phyloP scores from a whole-genome alignment of 2,888 invertebrate genomes.

The Zygaena filipendulae region DNA sequence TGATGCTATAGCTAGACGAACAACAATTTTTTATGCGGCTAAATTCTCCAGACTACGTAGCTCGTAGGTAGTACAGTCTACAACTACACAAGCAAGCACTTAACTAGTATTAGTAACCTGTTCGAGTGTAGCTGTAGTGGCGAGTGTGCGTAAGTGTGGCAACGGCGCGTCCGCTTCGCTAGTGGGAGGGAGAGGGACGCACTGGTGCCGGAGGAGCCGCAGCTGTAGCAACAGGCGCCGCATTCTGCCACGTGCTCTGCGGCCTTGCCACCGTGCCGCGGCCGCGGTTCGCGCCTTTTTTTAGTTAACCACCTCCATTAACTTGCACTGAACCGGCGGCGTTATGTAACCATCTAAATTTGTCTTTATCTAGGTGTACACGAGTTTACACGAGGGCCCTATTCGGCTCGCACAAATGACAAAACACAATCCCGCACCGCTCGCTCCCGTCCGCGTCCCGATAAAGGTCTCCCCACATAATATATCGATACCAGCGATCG shows the following conservation, averaged over 20 bases:
- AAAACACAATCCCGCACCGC: too few species aligned
- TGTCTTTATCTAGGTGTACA: slow-evolving; percentile 4
- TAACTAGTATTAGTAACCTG: too few species aligned
- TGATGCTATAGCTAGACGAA: too few species aligned
- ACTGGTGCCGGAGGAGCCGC: slow-evolving; percentile 19
- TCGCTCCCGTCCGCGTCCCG: too few species aligned
- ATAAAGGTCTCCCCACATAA: too few species aligned
- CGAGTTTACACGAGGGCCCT: neutral
- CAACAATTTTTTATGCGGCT: too few species aligned
- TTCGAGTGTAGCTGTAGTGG: too few species aligned
- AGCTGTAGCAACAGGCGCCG: slow-evolving; percentile 57
- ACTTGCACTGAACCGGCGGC: slow-evolving; percentile 26
- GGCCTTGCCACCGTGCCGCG: slow-evolving; percentile 54
- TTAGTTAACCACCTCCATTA: slow-evolving; percentile 44
- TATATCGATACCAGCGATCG: too few species aligned
- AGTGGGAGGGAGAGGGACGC: slow-evolving; percentile 16
- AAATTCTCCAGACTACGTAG: too few species aligned
- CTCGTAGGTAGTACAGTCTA: too few species aligned
- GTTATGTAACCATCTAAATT: slow-evolving; percentile 31
- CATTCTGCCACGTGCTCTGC: slow-evolving; percentile 47
- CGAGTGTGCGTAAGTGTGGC: slow-evolving; percentile 46
- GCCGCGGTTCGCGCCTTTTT: slow-evolving; percentile 54
- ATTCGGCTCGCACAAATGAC: too few species aligned
- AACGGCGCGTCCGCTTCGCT: slow-evolving; percentile 36
- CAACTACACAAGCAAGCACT: too few species aligned